Evolutionary conservation across 2,797 vertebrate species (phyloP), one percentile per base, ranked within the genome.

Genomic region (Leuciscus waleckii): DNA sequence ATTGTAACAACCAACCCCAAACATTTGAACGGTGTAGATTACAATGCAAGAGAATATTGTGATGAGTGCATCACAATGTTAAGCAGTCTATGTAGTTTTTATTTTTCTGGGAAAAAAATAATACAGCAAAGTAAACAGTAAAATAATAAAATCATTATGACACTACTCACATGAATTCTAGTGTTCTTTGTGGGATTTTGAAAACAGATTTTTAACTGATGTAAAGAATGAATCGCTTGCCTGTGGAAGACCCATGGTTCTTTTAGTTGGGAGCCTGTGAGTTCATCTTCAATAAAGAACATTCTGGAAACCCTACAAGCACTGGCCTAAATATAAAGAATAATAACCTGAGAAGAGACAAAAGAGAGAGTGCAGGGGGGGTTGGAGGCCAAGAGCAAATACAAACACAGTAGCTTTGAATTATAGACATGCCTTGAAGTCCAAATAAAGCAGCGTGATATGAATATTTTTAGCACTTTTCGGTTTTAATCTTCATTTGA

Each of bases 251-350:
- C 7, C n/a, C 35, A 14, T 41, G 41, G 63, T 13, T 8, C 17
- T 65, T 49, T 21, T 49, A 61, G 67, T 92, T 73, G 74, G 1
- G 88, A 88, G 90, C 88, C 91, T 91, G 82, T 89, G 88, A 87
- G 89, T 87, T 58, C 13, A 78, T 79, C 37, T 43, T 77, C 37
- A 46, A 82, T 83, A 87, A 86, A 86, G 83, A 26, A 73, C 87
- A 86, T 76, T 85, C 37, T 84, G 82, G 88, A 88, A 90, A 89
- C 78, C 61, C 87, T 81, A 75, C 88, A 90, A 91, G 89, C 85
- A 87, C 69, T 89, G 89, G 83, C 81, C 67, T 81, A 83, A 81
- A 87, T 87, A 78, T 71, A 89, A 49, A 85, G 71, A 79, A 84
- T 83, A 68, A 81, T 75, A 69, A 68, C 54, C 58, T 51, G n/a